phyloP scores from a whole-genome alignment of 1,140 invertebrate genomes.

The Aricia agestis region DNA sequence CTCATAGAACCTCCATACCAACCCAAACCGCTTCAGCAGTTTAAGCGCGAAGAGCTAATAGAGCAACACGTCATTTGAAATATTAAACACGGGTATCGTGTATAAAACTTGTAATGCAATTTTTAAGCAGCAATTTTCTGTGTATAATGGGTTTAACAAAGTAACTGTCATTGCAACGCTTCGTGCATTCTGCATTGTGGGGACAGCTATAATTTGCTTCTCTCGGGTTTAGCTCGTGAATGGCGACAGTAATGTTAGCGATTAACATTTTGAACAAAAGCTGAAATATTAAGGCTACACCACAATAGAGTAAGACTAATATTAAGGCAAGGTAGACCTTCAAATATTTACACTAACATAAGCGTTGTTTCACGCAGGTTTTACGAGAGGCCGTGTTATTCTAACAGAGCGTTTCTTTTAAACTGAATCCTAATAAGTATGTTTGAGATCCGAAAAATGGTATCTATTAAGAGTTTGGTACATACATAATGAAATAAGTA shows the following conservation, averaged over 20 bases:
- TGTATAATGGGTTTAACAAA: background rate
- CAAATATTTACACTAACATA: too few species aligned
- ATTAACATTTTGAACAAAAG: background rate
- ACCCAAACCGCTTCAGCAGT: background rate
- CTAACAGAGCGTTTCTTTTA: too few species aligned
- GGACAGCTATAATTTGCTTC: background rate
- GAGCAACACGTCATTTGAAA: background rate
- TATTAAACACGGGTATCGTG: background rate
- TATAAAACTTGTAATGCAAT: background rate
- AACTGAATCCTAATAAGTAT: too few species aligned
- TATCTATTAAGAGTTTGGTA: too few species aligned
- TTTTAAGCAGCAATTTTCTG: background rate
- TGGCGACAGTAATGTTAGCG: background rate
- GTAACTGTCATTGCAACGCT: background rate
- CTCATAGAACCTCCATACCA: too few species aligned
- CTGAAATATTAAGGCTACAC: too few species aligned
- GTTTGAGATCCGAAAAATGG: too few species aligned
- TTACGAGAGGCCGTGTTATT: too few species aligned
- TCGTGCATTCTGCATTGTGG: background rate
- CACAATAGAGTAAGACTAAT: too few species aligned
- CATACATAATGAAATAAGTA: too few species aligned
- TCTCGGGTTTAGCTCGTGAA: background rate
- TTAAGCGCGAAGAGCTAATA: background rate
- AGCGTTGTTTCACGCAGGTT: too few species aligned
- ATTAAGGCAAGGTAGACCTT: too few species aligned